These are phyloP conservation scores for rat (Rattus norvegicus) DNA, from an alignment of 2,113 vertebrate genomes.

Conservation along the genomic window GRCr8 NC_086032.1:107097001-107097500, in stretches of 20 bases:
- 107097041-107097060: conserved; percentile 39
- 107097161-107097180: background rate
- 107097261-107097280: background rate
- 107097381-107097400: background rate
- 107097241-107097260: background rate
- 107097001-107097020: background rate
- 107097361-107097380: background rate
- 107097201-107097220: background rate
- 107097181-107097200: background rate
- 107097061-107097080: conserved; percentile 22
- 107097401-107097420: background rate
- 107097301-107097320: background rate
- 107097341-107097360: background rate
- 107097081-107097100: conserved; percentile 7
- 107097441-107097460: background rate
- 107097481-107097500: background rate
- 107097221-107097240: background rate
- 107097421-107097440: background rate
- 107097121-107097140: background rate
- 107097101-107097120: conserved; percentile 23
- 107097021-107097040: background rate
- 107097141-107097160: background rate
- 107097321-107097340: background rate
- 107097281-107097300: background rate
- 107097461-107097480: background rate